Percentiles rank a stretch among this genome's conserved stretches.
These are phyloP conservation scores for Tetramorium alpestre DNA, from an alignment of 1,140 invertebrate genomes.

Conservation along the genomic window DNA sequence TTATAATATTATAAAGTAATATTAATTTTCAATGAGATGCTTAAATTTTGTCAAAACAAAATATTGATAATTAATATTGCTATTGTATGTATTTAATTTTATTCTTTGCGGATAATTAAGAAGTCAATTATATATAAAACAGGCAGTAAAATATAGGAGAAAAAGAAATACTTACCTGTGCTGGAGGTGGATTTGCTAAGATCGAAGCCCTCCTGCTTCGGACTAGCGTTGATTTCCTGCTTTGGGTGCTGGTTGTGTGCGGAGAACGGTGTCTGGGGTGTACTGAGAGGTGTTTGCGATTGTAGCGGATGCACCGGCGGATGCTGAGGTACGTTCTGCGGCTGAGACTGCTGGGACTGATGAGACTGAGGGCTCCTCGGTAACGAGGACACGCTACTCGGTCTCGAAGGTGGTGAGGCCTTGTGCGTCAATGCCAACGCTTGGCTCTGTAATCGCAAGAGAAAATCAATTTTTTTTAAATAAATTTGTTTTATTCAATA, in stretches of 20 bases:
- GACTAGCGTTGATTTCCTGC: slow-evolving; percentile 85
- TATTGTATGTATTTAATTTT: neutral
- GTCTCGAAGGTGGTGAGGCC: slow-evolving; percentile 85
- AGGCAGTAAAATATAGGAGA: neutral
- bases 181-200: slow-evolving; percentile 87
- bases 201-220: slow-evolving; percentile 88
- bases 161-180: slow-evolving; percentile 83
- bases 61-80: neutral
- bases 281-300: slow-evolving; percentile 81
- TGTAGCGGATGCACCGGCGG: slow-evolving; percentile 80
- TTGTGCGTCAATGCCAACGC: slow-evolving; percentile 88
- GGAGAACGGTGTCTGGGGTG: slow-evolving; percentile 83
- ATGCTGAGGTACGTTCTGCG: slow-evolving; percentile 77
- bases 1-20: neutral
- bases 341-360: slow-evolving; percentile 80
- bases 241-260: slow-evolving; percentile 84
- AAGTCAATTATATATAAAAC: neutral
- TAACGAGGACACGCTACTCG: slow-evolving; percentile 83
- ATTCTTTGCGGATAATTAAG: neutral
- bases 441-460: slow-evolving; percentile 86
- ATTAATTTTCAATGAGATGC: neutral
- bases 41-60: neutral
- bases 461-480: neutral
- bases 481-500: neutral
- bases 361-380: slow-evolving; percentile 83